A percentile compares a stretch with the other conserved stretches of the same genome.
These are phyloP conservation scores for Orthosia gracilis DNA, from an alignment of 2,888 invertebrate species.

Conservation along the genomic window DNA sequence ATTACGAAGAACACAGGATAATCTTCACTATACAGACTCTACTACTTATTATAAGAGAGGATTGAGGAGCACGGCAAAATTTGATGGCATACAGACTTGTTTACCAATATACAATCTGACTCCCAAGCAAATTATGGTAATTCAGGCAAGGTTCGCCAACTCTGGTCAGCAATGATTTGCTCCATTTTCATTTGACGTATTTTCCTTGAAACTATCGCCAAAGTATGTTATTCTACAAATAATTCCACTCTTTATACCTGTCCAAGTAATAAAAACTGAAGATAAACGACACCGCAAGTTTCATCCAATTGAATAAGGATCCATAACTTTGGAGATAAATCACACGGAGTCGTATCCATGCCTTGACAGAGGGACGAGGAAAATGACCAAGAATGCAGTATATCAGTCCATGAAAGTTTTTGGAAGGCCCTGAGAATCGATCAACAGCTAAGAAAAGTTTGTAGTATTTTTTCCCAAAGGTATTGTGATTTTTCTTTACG, in stretches of 20 bases:
- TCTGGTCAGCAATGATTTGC: no score
- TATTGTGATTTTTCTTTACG: constrained; percentile 19
- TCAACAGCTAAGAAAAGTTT: constrained; percentile 27
- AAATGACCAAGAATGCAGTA: constrained; percentile 50
- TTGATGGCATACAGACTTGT: not conserved
- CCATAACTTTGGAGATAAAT: constrained; percentile 50
- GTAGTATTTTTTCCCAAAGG: constrained; percentile 26
- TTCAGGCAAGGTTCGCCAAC: no score
- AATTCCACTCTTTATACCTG: constrained; percentile 33
- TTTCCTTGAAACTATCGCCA: not conserved
- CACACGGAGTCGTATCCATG: constrained; percentile 39
- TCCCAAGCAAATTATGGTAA: not conserved
- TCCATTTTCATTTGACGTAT: no score
- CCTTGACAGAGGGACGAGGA: constrained; percentile 41
- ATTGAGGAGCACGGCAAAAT: not conserved
- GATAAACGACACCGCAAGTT: constrained; percentile 49
- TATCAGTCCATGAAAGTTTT: constrained; percentile 43
- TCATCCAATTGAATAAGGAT: constrained; percentile 55
- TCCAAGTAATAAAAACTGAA: constrained; percentile 46
- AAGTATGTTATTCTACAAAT: constrained; percentile 7
- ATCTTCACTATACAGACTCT: no score
- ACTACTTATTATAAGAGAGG: no score
- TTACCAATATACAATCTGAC: not conserved
- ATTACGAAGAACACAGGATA: no score
- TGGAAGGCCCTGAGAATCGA: constrained; percentile 21